Evolutionary conservation across 1,140 invertebrate species (phyloP).

Genomic region (Vanessa atalanta): DNA sequence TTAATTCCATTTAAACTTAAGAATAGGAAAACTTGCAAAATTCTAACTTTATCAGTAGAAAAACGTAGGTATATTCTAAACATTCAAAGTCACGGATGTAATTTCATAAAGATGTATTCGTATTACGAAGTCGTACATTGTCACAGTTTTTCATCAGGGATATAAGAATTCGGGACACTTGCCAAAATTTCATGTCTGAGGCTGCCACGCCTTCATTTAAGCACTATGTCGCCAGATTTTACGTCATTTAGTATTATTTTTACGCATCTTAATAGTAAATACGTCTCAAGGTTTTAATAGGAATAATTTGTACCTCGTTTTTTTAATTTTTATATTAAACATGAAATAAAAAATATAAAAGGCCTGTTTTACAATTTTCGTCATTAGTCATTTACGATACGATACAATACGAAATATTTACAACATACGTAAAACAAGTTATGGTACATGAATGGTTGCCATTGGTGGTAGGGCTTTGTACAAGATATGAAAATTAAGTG

Average conservation of each 20-base stretch:
- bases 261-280: constrained; percentile 34
- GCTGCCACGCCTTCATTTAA: constrained; percentile 30
- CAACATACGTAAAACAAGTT: too few relatives aligned
- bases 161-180: not conserved
- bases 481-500: too few relatives aligned
- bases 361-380: too few relatives aligned
- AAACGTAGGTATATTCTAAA: too few relatives aligned
- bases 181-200: constrained; percentile 25
- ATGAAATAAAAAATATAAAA: not conserved
- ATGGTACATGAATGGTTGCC: too few relatives aligned
- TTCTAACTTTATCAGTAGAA: too few relatives aligned
- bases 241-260: constrained; percentile 33
- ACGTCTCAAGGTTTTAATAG: constrained; percentile 24
- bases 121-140: constrained; percentile 8
- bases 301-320: not conserved
- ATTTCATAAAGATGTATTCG: constrained; percentile 5
- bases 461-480: too few relatives aligned
- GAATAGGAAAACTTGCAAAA: too few relatives aligned
- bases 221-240: constrained; percentile 28
- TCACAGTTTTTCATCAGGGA: constrained; percentile 17
- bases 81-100: not conserved
- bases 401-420: too few relatives aligned
- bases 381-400: too few relatives aligned
- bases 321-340: not conserved
- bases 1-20: too few relatives aligned